phyloP scores from a whole-genome alignment of 2,797 vertebrate species.

The Sparidentex hasta region DNA sequence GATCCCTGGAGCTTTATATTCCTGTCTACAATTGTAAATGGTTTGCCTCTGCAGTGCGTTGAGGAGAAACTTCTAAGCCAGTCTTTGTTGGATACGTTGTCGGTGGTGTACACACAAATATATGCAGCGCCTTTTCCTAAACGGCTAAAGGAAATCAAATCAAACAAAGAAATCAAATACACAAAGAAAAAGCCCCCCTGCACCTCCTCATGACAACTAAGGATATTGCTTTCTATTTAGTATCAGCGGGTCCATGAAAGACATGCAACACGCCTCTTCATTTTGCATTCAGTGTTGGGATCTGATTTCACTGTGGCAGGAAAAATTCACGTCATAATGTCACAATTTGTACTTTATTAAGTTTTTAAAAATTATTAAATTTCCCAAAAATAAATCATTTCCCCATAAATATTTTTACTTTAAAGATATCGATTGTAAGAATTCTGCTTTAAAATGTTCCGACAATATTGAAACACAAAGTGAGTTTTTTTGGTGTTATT shows the following conservation, averaged over 20 bases:
- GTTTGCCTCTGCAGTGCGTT: not conserved
- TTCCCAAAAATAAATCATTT: no score
- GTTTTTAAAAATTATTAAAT: not conserved
- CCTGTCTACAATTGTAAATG: slow-evolving; percentile 23
- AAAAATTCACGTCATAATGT: not conserved
- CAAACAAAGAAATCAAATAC: not conserved
- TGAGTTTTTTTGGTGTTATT: no score
- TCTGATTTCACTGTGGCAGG: no score
- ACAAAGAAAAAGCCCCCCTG: no score
- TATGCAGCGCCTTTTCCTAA: not conserved
- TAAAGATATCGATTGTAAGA: no score
- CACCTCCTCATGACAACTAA: not conserved
- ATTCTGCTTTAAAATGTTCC: no score
- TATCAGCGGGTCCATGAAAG: no score
- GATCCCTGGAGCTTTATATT: slow-evolving; percentile 12
- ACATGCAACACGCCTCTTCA: no score
- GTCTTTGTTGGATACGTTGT: not conserved
- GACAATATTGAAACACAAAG: no score
- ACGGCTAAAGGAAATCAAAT: not conserved
- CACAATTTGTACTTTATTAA: not conserved
- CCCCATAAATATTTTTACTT: no score
- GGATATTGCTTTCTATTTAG: no score
- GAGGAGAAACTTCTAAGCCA: not conserved
- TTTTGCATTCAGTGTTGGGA: no score
- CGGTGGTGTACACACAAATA: not conserved